Evolutionary conservation across 2,113 vertebrate species (phyloP), one percentile per base, ranked within the genome.

Genomic region (Morone chrysops): DNA sequence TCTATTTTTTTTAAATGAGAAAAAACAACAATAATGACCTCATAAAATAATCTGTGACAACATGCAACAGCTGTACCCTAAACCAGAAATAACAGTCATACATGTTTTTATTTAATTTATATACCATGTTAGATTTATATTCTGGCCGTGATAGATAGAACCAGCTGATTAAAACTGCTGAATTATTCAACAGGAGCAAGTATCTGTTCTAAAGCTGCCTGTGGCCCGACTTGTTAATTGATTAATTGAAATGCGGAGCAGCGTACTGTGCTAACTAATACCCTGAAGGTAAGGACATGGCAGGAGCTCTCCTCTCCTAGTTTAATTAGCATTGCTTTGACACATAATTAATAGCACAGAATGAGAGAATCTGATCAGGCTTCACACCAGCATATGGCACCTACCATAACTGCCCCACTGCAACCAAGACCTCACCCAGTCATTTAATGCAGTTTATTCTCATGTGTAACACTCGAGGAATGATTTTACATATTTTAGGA

Each of bases 161-260:
- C 68, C 77, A 84, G 81, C 89, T 92, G 92, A 88, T 93, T 89
- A 87, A 83, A 88, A 69, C 57, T 68, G 73, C 63, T 92, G 90
- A 91, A 91, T 92, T 73, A 92, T 92, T 93, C 89, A 92, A 62
- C 82, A 75, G 80, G 22, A 81, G 89, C 54, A 77, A 16, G 75
- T 84, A 79, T 91, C 84, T 80, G 83, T 78, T 88, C 59, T 74
- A 22, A 62, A 81, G 89, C 84, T 66, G 90, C 92, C 92, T 87
- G 85, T 87, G 90, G 88, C 51, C 76, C 54, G n/a, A 87, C 83
- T 91, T 84, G 85, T 92, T 92, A 93, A 93, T 92, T 92, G 91
- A 93, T 93, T 93, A 89, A 93, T 93, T 93, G 89, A 92, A 91
- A 93, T 93, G 88, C 91, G 86, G 87, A 85, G 79, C 88, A 40